These are phyloP conservation scores for Lepidurus packardi DNA, from an alignment of 1,140 invertebrate species.

Conservation along the genomic window DNA sequence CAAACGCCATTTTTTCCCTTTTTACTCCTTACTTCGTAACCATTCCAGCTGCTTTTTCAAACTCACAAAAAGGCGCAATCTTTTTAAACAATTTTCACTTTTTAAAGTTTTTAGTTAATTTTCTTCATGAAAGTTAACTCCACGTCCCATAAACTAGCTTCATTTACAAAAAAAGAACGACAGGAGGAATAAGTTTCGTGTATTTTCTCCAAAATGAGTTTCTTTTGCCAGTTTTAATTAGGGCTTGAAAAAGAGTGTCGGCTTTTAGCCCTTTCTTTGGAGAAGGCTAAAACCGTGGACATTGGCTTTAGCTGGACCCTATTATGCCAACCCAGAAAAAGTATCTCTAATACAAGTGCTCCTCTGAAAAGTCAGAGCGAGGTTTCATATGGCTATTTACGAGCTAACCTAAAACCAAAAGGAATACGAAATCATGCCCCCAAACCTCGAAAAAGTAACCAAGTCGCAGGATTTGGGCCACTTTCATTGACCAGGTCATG, in stretches of 20 bases:
- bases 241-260: neutral
- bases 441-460: neutral
- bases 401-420: slow-evolving; percentile 6
- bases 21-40: neutral
- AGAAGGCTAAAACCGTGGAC: neutral
- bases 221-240: slow-evolving; percentile 5
- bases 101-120: too few relatives aligned
- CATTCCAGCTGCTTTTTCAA: neutral
- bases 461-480: neutral
- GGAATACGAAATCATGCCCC: neutral
- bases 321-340: neutral
- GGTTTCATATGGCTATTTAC: slow-evolving; percentile 19
- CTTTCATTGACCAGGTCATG: slow-evolving; percentile 13
- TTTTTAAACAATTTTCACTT: neutral
- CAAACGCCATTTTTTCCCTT: neutral
- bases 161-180: neutral
- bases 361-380: neutral
- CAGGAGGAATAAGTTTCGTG: neutral
- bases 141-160: neutral
- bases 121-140: neutral
- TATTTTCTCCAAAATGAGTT: neutral
- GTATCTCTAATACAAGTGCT: slow-evolving; percentile 5
- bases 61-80: neutral
- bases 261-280: neutral
- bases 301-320: slow-evolving; percentile 7